Evolutionary conservation across 2,797 vertebrate genomes (phyloP), one percentile per base, ranked within the genome.

Genomic region (Carcharodon carcharias): DNA sequence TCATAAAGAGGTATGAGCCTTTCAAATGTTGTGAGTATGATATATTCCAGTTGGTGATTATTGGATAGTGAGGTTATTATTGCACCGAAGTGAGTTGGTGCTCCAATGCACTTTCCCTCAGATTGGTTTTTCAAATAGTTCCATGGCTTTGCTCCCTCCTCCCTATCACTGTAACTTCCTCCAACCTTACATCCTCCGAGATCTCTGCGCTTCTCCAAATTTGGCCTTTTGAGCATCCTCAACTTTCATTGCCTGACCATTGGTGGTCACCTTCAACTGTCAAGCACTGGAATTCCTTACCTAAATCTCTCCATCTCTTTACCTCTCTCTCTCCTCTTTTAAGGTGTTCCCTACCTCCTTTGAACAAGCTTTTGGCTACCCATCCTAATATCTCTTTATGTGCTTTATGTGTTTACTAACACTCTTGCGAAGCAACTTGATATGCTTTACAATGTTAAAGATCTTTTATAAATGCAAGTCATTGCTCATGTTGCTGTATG

Each of bases 1-100:
- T 92, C 73, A 96, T 96, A 82, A 73, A 96, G 92, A 96, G 73
- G 96, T 96, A 94, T 40, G 89, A 11, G 26, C 1, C 26, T 71
- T 95, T 69, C 31, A 35, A 73, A 71, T n/a, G 7, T 56, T 56
- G 16, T 73, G 54, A 77, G 4, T 31, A 23, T 18, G 21, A 77
- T 69, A n/a, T 58, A 9, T 45, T 91, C 12, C 56, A 58, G 16
- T 58, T 31, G 58, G 54, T 89, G 54, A 35, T 16, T 85, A 45
- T 23, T 65, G n/a, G 89, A 63, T 92, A n/a, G 1, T 92, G 5
- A 35, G 63, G 31, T n/a, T 93, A 65, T 63, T 23, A 26, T 21
- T n/a, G 35, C 92, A 63, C 0, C 1, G 58, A 7, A 16, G 35
- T 61, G 35, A 14, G 6, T 93, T 67, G n/a, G n/a, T 93, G 45